phyloP scores from a whole-genome alignment of 1,140 invertebrate genomes.

The Drosophila malerkotliana region DNA sequence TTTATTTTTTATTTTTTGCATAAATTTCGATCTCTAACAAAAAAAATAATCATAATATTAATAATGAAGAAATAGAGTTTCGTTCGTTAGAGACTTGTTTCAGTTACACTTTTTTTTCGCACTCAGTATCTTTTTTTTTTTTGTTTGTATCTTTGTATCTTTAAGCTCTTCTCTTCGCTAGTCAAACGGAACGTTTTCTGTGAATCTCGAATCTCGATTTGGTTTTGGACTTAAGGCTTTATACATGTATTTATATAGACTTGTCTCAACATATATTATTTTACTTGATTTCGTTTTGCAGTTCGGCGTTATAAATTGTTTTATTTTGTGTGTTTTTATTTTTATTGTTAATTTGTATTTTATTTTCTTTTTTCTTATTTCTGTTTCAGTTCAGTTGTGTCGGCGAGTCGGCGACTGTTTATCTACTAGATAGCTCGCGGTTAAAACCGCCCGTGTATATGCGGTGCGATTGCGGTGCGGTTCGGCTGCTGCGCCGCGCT shows the following conservation, averaged over 20 bases:
- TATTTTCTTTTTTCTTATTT: constrained; percentile 18
- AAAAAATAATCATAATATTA: too few species aligned
- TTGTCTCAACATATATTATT: not conserved
- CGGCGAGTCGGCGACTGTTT: constrained; percentile 76
- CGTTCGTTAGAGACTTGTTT: constrained; percentile 3
- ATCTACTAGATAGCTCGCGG: constrained; percentile 76
- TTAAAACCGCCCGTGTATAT: constrained; percentile 67
- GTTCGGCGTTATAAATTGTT: constrained; percentile 1
- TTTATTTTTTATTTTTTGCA: not conserved
- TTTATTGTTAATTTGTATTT: constrained; percentile 14
- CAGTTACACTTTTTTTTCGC: constrained; percentile 6
- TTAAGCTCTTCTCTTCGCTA: not conserved
- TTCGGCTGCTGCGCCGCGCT: constrained; percentile 48
- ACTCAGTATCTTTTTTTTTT: not conserved
- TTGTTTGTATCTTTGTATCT: constrained; percentile 5
- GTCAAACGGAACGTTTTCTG: constrained; percentile 1
- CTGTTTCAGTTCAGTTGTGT: constrained; percentile 47
- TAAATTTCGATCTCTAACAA: not conserved
- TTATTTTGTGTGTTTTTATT: not conserved
- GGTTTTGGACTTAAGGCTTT: not conserved
- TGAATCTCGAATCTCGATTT: not conserved
- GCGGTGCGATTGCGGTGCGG: constrained; percentile 16
- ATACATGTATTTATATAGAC: not conserved
- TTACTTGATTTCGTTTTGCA: constrained; percentile 7
- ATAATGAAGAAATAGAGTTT: not conserved